Conservation (phyloP, 1,140 invertebrate species). For the Conus betulinus region DNA sequence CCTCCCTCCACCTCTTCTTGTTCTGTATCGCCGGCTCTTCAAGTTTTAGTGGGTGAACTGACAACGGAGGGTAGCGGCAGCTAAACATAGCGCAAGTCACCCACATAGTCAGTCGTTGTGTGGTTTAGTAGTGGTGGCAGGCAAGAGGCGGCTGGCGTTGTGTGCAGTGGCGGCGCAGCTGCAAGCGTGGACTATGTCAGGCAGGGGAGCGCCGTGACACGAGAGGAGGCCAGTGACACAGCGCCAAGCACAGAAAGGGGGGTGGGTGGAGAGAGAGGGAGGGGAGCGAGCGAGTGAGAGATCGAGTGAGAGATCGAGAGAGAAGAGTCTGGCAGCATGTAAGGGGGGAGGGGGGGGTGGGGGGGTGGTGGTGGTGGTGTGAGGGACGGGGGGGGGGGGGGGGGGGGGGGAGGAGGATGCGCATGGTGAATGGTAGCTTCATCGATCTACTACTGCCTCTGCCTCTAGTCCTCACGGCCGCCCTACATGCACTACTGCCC, state of each 20-base stretch:
- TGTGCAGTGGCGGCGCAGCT: slow-evolving; percentile 4
- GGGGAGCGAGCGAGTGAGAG: too few species aligned
- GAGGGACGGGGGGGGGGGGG: too few species aligned
- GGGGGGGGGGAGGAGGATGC: neutral
- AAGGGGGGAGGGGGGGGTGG: neutral
- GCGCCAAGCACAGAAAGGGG: neutral
- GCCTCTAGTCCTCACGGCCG: neutral
- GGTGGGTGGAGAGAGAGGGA: neutral
- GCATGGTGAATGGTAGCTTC: slow-evolving; percentile 10
- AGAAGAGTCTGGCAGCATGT: slow-evolving; percentile 4
- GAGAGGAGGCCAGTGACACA: neutral
- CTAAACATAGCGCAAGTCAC: slow-evolving; percentile 37
- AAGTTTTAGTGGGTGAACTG: slow-evolving; percentile 33
- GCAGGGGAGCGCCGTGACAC: neutral
- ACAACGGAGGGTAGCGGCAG: slow-evolving; percentile 33
- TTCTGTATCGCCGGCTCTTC: neutral
- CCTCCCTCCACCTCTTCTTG: too few species aligned
- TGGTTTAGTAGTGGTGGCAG: slow-evolving; percentile 30
- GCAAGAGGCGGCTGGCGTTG: slow-evolving; percentile 32
- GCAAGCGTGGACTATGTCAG: neutral
- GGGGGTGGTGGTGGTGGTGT: too few species aligned
- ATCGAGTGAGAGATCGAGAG: neutral
- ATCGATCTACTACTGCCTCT: slow-evolving; percentile 3
- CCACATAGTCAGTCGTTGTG: slow-evolving; percentile 32
- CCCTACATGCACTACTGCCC: slow-evolving; percentile 1